phyloP scores from a whole-genome alignment of 1,140 invertebrate genomes.

The Lordiphosa stackelbergi region DNA sequence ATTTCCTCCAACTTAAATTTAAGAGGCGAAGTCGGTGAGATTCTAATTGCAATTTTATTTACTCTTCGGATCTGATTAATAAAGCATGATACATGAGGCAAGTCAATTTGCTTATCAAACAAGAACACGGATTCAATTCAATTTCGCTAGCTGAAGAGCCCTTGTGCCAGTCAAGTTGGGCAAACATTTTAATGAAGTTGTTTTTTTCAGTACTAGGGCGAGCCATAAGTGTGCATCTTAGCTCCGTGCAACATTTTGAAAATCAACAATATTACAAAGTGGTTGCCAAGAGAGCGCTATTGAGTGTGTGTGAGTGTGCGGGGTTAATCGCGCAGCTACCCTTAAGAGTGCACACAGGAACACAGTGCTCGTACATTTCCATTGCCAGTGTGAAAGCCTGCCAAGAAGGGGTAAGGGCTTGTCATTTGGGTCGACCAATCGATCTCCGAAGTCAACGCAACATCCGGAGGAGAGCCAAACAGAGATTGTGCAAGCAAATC shows the following conservation, averaged over 20 bases:
- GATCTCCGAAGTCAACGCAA: neutral
- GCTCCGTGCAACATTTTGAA: neutral
- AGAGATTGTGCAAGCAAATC: neutral
- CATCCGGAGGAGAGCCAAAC: neutral
- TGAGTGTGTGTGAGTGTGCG: neutral
- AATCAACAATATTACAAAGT: conserved; percentile 20
- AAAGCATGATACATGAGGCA: too few relatives aligned
- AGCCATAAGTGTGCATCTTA: conserved; percentile 1
- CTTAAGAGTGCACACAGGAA: too few relatives aligned
- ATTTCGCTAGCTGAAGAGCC: conserved; percentile 10
- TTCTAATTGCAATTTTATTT: too few relatives aligned
- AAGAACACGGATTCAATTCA: neutral
- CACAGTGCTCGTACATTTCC: too few relatives aligned
- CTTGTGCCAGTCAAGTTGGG: conserved; percentile 12
- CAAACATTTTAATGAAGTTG: conserved; percentile 32
- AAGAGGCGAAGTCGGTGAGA: too few relatives aligned
- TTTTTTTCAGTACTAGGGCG: neutral
- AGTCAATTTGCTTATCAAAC: too few relatives aligned
- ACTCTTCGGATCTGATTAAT: too few relatives aligned
- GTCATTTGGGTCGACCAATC: neutral
- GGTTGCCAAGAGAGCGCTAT: conserved; percentile 21
- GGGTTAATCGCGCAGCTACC: conserved; percentile 1
- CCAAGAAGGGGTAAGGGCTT: neutral
- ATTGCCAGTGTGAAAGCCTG: too few relatives aligned
- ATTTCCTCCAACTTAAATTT: too few relatives aligned